These are phyloP conservation scores for Orthosia gracilis DNA, from an alignment of 2,888 invertebrate genomes.

Conservation along the genomic window DNA sequence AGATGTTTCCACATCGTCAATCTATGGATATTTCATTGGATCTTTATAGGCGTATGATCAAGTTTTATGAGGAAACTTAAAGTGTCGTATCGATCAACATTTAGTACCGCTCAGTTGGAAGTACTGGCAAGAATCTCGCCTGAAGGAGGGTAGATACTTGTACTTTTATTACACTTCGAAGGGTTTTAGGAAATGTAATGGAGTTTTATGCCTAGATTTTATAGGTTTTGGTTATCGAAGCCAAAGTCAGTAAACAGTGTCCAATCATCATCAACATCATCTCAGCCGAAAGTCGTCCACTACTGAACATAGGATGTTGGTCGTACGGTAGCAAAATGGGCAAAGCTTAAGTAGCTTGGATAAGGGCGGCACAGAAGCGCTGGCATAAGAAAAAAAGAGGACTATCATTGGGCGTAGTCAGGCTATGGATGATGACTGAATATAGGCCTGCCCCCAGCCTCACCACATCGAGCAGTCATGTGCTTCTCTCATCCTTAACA, in stretches of 20 bases:
- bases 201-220: background rate
- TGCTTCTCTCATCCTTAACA: too few relatives aligned
- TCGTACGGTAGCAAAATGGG: too few relatives aligned
- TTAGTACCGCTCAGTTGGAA: conserved; percentile 18
- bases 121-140: conserved; percentile 15
- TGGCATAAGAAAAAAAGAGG: too few relatives aligned
- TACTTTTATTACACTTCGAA: conserved; percentile 30
- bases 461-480: too few relatives aligned
- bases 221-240: background rate
- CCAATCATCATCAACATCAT: too few relatives aligned
- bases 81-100: conserved; percentile 32
- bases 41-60: conserved; percentile 35
- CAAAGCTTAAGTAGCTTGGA: too few relatives aligned
- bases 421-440: too few relatives aligned
- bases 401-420: too few relatives aligned
- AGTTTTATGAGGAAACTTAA: conserved; percentile 45
- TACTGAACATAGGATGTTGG: too few relatives aligned
- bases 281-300: background rate
- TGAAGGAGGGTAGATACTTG: conserved; percentile 1
- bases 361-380: too few relatives aligned
- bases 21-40: conserved; percentile 11
- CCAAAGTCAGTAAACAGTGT: background rate
- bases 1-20: conserved; percentile 23
- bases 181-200: conserved; percentile 6
- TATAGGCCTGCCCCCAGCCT: too few relatives aligned